Conservation (phyloP, 1,140 invertebrate genomes). For the Eriosoma lanigerum region DNA sequence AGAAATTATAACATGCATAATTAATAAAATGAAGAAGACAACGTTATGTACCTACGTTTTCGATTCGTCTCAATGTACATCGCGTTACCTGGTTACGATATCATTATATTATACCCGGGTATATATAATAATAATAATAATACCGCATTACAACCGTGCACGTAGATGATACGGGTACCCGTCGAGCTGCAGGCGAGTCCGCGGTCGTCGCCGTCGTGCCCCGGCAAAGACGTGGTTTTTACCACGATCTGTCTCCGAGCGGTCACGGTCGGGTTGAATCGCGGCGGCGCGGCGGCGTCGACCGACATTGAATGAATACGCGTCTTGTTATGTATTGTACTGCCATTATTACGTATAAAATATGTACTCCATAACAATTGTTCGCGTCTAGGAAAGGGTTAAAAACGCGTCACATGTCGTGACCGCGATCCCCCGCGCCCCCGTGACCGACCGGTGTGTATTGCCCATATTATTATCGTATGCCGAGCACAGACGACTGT, state of each 20-base stretch:
- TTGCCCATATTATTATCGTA: too few relatives aligned
- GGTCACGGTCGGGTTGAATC: constrained; percentile 17
- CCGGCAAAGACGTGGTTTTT: constrained; percentile 3
- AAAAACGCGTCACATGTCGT: background rate
- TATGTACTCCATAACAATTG: background rate
- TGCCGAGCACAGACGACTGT: background rate
- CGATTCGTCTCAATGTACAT: too few relatives aligned
- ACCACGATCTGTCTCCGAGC: constrained; percentile 30
- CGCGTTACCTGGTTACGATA: too few relatives aligned
- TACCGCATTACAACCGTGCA: too few relatives aligned
- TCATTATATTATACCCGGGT: too few relatives aligned
- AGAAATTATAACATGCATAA: too few relatives aligned
- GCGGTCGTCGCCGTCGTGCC: background rate
- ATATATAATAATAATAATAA: too few relatives aligned
- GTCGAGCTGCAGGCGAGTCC: background rate
- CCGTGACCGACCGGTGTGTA: background rate
- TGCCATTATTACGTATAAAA: too few relatives aligned
- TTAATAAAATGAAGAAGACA: too few relatives aligned
- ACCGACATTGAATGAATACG: constrained; percentile 23
- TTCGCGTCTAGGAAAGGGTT: background rate
- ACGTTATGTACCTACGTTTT: too few relatives aligned
- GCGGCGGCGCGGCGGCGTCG: background rate
- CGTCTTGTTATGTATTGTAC: background rate
- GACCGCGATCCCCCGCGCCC: background rate
- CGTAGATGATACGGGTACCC: too few relatives aligned